Evolutionary conservation across 1,140 invertebrate genomes (phyloP).

Genomic region (Sminthurinus signatus): DNA sequence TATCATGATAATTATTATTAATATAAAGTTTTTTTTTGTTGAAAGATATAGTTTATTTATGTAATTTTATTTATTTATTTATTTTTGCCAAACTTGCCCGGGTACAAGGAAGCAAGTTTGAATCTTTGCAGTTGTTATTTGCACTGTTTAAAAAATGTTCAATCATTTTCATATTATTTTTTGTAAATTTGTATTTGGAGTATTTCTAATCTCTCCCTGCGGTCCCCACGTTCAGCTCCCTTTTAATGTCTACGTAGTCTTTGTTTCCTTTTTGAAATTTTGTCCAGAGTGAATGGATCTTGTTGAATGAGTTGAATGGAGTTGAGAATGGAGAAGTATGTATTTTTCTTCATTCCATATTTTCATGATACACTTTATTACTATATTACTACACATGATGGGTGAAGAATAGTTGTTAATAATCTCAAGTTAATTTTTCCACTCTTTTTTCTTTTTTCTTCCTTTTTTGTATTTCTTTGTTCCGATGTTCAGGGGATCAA

Average conservation of each 20-base stretch:
- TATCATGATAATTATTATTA: no score
- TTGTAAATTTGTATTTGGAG: neutral
- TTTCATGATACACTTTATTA: neutral
- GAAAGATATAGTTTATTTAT: no score
- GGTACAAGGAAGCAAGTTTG: slow-evolving; percentile 24
- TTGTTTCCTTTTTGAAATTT: slow-evolving; percentile 2
- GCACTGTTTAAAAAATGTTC: no score
- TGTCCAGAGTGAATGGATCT: neutral
- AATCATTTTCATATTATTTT: neutral
- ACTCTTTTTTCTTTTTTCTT: no score
- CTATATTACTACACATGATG: neutral
- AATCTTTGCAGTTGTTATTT: no score
- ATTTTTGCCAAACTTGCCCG: slow-evolving; percentile 22
- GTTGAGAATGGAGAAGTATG: neutral
- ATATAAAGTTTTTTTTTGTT: no score
- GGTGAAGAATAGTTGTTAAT: neutral
- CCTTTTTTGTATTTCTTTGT: no score
- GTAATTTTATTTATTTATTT: no score
- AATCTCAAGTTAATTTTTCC: no score
- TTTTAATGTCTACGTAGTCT: slow-evolving; percentile 12
- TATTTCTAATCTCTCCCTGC: slow-evolving; percentile 39
- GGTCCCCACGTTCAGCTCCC: slow-evolving; percentile 32
- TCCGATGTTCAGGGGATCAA: no score
- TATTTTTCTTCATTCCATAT: neutral
- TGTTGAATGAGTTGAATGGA: neutral